phyloP scores from a whole-genome alignment of 2,113 vertebrate genomes.

The Epinephelus fuscoguttatus region DNA sequence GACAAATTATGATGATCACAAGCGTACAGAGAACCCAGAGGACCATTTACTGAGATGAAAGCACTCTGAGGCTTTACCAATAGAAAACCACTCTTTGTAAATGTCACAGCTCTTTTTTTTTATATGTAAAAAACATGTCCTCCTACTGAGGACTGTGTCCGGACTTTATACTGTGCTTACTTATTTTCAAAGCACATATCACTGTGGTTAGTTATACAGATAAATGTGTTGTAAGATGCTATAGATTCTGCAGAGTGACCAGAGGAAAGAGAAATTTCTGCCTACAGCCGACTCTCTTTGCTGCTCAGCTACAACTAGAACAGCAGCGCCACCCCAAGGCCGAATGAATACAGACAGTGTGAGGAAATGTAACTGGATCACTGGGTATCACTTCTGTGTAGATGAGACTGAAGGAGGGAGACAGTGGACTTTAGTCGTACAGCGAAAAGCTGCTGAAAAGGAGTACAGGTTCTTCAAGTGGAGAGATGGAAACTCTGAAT shows the following conservation, averaged over 20 bases:
- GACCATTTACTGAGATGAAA: constrained; percentile 4
- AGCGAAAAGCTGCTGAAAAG: no score
- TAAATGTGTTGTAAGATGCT: neutral
- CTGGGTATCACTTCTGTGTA: neutral
- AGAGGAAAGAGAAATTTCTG: neutral
- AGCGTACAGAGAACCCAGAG: neutral
- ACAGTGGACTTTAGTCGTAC: neutral
- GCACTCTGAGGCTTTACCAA: neutral
- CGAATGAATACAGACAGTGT: neutral
- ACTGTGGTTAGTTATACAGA: neutral
- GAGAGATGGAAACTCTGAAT: no score
- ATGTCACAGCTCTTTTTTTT: neutral
- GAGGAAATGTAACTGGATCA: no score
- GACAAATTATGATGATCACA: neutral
- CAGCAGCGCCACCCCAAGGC: constrained; percentile 51
- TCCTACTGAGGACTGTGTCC: neutral
- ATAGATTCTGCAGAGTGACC: neutral
- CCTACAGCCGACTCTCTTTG: neutral
- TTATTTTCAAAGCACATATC: neutral
- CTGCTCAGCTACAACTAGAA: constrained; percentile 4
- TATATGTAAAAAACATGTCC: neutral
- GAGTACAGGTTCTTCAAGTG: no score
- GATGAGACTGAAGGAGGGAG: neutral
- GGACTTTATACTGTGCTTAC: neutral
- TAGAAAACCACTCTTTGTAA: neutral